A percentile compares a stretch with the other conserved stretches of the same genome.
These are phyloP conservation scores for Platorchestia sp. DNA, from an alignment of 1,140 invertebrate genomes.

Conservation along the genomic window DNA sequence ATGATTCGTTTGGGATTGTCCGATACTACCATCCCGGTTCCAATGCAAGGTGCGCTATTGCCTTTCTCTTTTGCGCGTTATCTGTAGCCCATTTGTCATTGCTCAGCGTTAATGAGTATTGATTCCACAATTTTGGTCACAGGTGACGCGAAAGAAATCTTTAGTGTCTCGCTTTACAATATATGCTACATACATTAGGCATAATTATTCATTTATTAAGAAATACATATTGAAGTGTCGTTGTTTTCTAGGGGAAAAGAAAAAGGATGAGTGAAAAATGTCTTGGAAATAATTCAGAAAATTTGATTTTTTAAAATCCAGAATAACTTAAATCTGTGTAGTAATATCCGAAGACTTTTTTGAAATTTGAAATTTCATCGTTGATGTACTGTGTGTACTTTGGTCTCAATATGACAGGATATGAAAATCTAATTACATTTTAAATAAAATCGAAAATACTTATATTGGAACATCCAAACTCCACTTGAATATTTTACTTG, in stretches of 20 bases:
- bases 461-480: too few species aligned
- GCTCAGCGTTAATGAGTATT: neutral
- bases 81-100: neutral
- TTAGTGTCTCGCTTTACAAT: neutral
- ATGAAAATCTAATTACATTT: too few species aligned
- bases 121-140: neutral
- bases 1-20: neutral
- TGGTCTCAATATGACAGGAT: too few species aligned
- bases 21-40: conserved; percentile 13
- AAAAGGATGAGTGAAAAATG: neutral
- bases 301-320: neutral
- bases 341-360: neutral
- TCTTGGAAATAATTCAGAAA: neutral
- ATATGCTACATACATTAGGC: too few species aligned
- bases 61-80: neutral
- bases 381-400: too few species aligned
- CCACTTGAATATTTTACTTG: too few species aligned
- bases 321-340: neutral
- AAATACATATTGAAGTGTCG: too few species aligned
- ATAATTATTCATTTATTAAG: too few species aligned
- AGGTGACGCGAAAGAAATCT: neutral
- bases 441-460: too few species aligned
- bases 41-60: neutral
- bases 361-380: too few species aligned
- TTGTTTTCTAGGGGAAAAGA: too few species aligned